Percentiles rank a stretch among this genome's conserved stretches.
Evolutionary conservation across 2,113 vertebrate genomes (phyloP).

Genomic region (Paramormyrops kingsleyae): DNA sequence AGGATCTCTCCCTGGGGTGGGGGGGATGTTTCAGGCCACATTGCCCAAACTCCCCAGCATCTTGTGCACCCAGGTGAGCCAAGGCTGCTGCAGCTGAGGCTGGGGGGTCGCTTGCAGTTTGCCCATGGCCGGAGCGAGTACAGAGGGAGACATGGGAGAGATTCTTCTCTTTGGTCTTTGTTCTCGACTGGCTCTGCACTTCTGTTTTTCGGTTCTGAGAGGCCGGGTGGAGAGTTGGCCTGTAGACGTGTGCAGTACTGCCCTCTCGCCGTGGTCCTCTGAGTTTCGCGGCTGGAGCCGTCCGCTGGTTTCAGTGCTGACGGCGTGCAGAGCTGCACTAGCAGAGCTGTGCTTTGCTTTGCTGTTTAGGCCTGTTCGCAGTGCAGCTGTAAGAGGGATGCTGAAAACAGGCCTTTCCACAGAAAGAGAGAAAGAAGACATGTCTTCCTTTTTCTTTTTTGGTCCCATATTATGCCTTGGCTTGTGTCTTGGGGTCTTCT

Average conservation of each 20-base stretch:
- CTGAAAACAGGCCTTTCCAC: background rate
- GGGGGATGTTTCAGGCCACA: background rate
- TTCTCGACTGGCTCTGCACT: slow-evolving; percentile 24
- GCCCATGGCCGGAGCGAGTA: background rate
- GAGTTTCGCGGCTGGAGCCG: slow-evolving; percentile 17
- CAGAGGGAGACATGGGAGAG: background rate
- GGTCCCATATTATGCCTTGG: background rate
- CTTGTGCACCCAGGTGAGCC: slow-evolving; percentile 17
- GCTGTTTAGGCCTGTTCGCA: background rate
- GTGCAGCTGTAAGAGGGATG: background rate
- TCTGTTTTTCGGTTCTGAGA: slow-evolving; percentile 20
- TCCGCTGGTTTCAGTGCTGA: background rate
- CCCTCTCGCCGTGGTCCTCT: slow-evolving; percentile 20
- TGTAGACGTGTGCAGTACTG: slow-evolving; percentile 16
- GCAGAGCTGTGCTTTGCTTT: background rate
- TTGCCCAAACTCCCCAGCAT: background rate
- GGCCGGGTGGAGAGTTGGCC: background rate
- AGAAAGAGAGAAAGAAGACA: background rate
- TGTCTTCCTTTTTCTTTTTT: background rate
- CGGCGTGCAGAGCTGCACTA: background rate
- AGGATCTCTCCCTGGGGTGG: background rate
- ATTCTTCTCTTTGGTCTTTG: slow-evolving; percentile 34
- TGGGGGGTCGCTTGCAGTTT: slow-evolving; percentile 11
- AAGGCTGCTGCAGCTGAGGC: slow-evolving; percentile 6
- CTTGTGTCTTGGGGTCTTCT: background rate